phyloP scores from a whole-genome alignment of 2,113 vertebrate species.

The Myotis brandtii region DNA sequence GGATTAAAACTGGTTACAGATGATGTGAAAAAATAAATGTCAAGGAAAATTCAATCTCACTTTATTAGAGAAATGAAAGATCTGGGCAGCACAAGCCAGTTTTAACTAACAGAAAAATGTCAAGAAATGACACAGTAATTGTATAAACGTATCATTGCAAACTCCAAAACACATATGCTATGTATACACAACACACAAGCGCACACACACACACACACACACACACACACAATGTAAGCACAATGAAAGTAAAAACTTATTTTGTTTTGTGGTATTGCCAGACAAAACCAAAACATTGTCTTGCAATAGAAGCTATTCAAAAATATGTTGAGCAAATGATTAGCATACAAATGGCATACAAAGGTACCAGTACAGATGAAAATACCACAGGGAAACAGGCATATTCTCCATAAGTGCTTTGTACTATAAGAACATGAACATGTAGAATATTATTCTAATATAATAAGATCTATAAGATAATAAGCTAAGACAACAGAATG shows the following conservation, averaged over 20 bases:
- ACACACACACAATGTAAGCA: neutral
- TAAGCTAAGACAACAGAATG: constrained; percentile 7
- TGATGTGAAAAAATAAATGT: neutral
- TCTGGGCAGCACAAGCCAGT: neutral
- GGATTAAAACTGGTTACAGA: constrained; percentile 37
- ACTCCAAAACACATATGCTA: neutral
- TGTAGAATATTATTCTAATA: neutral
- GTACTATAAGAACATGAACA: neutral
- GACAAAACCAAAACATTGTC: neutral
- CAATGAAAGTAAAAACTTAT: neutral
- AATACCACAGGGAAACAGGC: neutral
- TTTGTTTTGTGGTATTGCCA: neutral
- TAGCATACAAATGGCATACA: neutral
- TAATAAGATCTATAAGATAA: neutral
- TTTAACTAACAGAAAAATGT: constrained; percentile 14
- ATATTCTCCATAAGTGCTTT: neutral
- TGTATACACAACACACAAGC: neutral
- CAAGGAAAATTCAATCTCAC: neutral
- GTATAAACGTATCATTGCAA: neutral
- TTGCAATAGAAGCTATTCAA: neutral
- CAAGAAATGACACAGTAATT: neutral
- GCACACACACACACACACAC: neutral
- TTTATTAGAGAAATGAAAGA: constrained; percentile 48
- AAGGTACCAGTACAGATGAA: neutral
- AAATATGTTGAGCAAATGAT: neutral